phyloP scores from a whole-genome alignment of 2,797 vertebrate genomes.

The Sebastes glaucus region DNA sequence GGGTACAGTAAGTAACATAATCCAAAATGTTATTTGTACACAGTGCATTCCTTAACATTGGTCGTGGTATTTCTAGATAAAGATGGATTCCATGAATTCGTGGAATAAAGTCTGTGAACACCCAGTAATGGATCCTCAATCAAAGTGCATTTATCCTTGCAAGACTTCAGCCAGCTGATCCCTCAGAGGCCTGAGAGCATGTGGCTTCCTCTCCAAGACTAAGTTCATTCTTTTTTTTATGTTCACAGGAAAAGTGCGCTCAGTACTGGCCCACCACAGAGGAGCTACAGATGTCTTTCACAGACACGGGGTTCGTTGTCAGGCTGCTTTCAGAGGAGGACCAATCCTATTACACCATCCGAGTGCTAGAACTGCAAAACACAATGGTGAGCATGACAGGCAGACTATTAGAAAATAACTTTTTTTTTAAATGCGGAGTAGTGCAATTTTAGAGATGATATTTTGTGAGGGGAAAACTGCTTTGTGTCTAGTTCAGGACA shows the following conservation, averaged over 20 bases:
- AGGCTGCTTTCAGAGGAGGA: slow-evolving; percentile 91
- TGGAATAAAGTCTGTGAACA: not conserved
- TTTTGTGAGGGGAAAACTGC: not conserved
- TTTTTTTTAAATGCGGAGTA: not conserved
- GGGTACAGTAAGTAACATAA: not conserved
- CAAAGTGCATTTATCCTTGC: not conserved
- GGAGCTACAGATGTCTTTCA: slow-evolving; percentile 89
- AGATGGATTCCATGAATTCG: not conserved
- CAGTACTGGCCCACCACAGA: slow-evolving; percentile 95
- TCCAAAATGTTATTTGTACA: not conserved
- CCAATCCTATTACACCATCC: slow-evolving; percentile 92
- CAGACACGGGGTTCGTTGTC: slow-evolving; percentile 93
- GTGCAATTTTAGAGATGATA: not conserved
- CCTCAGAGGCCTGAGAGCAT: not conserved
- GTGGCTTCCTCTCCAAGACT: not conserved
- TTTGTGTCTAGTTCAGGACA: not conserved
- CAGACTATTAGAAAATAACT: not conserved
- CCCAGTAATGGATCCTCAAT: too few relatives aligned
- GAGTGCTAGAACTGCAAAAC: slow-evolving; percentile 91
- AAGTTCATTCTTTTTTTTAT: slow-evolving; percentile 22
- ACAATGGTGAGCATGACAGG: slow-evolving; percentile 75
- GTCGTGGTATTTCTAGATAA: not conserved
- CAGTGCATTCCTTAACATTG: not conserved
- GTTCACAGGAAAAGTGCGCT: slow-evolving; percentile 93
- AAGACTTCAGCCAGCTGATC: not conserved